Evolutionary conservation across 2,113 vertebrate species (phyloP).

Genomic region (Pseudorasbora parva): DNA sequence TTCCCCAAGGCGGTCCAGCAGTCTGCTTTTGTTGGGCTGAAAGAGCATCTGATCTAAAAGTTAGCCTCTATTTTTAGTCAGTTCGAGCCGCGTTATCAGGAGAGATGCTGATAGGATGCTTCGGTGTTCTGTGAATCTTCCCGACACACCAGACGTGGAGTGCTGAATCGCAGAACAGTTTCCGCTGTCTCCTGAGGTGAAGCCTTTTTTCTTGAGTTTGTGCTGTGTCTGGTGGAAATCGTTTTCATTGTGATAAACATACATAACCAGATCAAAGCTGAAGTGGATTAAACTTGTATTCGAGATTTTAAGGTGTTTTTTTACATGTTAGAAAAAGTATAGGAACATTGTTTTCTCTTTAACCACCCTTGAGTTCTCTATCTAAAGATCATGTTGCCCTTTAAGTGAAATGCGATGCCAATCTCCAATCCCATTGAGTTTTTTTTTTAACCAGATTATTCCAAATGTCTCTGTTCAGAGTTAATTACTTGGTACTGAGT

Average conservation of each 20-base stretch:
- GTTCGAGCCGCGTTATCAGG: conserved; percentile 44
- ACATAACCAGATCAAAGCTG: background rate
- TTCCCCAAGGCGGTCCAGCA: background rate
- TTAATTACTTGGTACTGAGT: background rate
- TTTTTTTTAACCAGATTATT: background rate
- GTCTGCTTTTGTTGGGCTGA: conserved; percentile 29
- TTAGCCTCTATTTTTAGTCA: conserved; percentile 55
- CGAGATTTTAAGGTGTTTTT: too few species aligned
- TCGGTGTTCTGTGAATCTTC: conserved; percentile 36
- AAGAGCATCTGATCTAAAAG: conserved; percentile 45
- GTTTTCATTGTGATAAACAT: conserved; percentile 1
- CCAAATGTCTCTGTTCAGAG: background rate
- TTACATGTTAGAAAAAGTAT: background rate
- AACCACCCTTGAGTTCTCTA: background rate
- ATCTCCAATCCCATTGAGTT: background rate
- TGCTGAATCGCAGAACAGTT: conserved; percentile 7
- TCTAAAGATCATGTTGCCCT: background rate
- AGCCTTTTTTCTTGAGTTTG: background rate
- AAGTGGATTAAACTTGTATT: background rate
- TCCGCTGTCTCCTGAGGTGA: background rate
- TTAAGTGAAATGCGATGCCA: background rate
- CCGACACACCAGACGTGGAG: background rate
- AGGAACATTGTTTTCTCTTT: background rate
- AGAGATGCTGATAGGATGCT: conserved; percentile 44
- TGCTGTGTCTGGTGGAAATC: background rate